Evolutionary conservation across 2,113 vertebrate species (phyloP), one percentile per base, ranked within the genome.

Genomic region (Microtus montanus): DNA sequence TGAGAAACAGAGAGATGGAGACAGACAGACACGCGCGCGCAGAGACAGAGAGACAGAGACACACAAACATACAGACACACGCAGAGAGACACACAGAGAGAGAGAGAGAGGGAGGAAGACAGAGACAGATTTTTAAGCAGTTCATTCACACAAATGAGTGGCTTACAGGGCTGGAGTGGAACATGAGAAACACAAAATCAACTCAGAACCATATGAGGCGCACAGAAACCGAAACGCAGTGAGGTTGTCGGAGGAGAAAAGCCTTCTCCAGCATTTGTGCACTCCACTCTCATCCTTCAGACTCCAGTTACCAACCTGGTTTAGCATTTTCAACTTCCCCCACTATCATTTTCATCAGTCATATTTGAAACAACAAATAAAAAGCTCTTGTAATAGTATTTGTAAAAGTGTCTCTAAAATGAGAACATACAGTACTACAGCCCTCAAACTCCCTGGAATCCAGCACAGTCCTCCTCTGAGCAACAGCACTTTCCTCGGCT

Each of bases 361-460:
- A 26, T 49, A 17, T 58, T 75, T 70, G 38, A 96, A 95, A 84
- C 0, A 84, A 79, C 28, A 84, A 95, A 90, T 92, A 38, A 93
- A 90, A 77, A 93, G 84, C 47, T 94, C 75, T 47, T 90, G 7
- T 3, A 87, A 66, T 13, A 84, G 77, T 33, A 38, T n/a, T 49
- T 86, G 47, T 49, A 7, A 33, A 33, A 13, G 73, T 88, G 5
- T 90, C 28, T 26, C 61, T 49, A 61, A 35, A 89, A 73, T 84
- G 61, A 79, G 38, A 63, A 82, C 90, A 47, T 83, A 87, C 4
- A 68, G 0, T 61, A 71, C 61, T 19, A 83, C 0, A 79, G 30
- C 9, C 17, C 1, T 90, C 49, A 28, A 20, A 63, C 52, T 79
- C n/a, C 33, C 54, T 52, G 41, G 13, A 35, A 52, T 12, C 7